Conservation (phyloP, 2,113 vertebrate genomes). For the Xenopus borealis region DNA sequence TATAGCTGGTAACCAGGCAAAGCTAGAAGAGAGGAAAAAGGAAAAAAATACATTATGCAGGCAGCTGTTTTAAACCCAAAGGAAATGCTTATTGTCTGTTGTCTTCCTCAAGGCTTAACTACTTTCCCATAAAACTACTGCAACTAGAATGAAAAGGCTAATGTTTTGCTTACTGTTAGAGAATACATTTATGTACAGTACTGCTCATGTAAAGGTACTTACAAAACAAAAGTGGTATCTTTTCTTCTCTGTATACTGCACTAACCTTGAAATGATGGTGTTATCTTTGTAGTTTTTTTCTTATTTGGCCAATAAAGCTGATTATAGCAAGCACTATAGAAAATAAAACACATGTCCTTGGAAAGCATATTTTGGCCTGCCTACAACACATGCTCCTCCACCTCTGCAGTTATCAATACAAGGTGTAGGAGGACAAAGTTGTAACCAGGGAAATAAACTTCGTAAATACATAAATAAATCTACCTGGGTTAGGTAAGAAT, state of each 20-base stretch:
- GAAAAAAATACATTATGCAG: constrained; percentile 27
- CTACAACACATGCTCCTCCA: not conserved
- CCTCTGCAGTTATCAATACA: constrained; percentile 2
- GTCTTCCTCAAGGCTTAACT: constrained; percentile 20
- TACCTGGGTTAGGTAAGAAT: not conserved
- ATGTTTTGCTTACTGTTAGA: constrained; percentile 31
- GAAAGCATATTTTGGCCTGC: constrained; percentile 18
- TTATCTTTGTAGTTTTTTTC: not conserved
- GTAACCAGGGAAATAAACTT: constrained; percentile 4
- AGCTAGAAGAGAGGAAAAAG: constrained; percentile 9
- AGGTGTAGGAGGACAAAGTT: constrained; percentile 9
- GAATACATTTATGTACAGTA: constrained; percentile 16
- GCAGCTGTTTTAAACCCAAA: constrained; percentile 44
- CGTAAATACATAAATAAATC: not conserved
- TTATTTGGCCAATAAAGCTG: not conserved
- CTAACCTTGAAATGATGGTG: not conserved
- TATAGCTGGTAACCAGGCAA: constrained; percentile 13
- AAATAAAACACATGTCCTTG: constrained; percentile 8
- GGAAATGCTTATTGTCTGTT: constrained; percentile 43
- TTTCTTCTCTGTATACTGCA: not conserved
- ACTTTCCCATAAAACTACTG: constrained; percentile 34
- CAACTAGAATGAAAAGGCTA: constrained; percentile 25
- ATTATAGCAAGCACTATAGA: not conserved
- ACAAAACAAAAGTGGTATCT: not conserved
- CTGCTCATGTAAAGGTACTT: constrained; percentile 10